A percentile compares a stretch with the other conserved stretches of the same genome.
Evolutionary conservation across 30 jellyfish, hydroid and myxozoan genomes (phyloP).

Genomic region (Catostylus mosaicus): DNA sequence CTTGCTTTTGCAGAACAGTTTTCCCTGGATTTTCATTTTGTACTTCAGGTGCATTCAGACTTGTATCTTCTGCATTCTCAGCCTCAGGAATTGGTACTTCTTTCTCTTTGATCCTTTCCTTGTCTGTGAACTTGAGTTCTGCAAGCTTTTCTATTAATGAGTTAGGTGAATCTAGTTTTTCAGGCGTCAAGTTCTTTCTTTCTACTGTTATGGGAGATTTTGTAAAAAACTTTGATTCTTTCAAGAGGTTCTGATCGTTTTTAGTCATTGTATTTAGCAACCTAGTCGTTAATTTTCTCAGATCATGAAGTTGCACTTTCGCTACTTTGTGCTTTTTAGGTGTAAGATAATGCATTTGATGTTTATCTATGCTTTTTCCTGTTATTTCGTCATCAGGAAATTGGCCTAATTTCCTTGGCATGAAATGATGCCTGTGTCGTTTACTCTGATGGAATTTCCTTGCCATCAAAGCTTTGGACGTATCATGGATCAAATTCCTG

Average conservation of each 20-base stretch:
- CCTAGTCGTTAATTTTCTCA: conserved; percentile 22
- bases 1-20: conserved; percentile 46
- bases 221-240: conserved; percentile 8
- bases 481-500: conserved; percentile 56
- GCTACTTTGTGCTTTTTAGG: background rate
- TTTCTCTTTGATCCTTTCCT: background rate
- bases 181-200: background rate
- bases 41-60: background rate
- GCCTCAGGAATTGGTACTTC: conserved; percentile 21
- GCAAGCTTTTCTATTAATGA: conserved; percentile 53
- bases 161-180: conserved; percentile 33
- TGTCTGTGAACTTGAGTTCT: conserved; percentile 4
- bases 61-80: conserved; percentile 34
- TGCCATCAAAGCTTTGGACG: conserved; percentile 47
- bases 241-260: conserved; percentile 21
- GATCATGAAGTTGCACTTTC: background rate
- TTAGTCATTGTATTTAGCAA: conserved; percentile 45
- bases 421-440: conserved; percentile 22
- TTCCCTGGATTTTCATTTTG: conserved; percentile 61
- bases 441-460: conserved; percentile 26
- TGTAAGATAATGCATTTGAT: background rate
- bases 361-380: background rate
- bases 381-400: background rate
- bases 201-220: background rate
- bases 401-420: background rate